Percentiles rank a stretch among this genome's conserved stretches.
Evolutionary conservation across 1,140 invertebrate species (phyloP).

Genomic region (Cydia fagiglandana): DNA sequence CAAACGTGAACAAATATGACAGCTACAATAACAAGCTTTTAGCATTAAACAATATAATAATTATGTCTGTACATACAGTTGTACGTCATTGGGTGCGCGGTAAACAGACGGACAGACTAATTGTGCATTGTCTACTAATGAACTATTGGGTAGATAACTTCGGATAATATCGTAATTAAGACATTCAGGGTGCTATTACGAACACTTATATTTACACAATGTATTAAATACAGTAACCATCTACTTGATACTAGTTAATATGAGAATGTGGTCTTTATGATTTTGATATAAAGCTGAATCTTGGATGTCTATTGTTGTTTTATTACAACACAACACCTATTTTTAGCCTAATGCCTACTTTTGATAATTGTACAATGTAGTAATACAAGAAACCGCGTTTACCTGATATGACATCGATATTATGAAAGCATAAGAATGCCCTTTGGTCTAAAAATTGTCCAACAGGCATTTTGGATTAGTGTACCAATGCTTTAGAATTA

Average conservation of each 20-base stretch:
- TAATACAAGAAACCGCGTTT: no score
- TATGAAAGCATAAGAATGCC: not conserved
- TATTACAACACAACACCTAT: no score
- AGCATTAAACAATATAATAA: conserved; percentile 30
- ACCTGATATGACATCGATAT: not conserved
- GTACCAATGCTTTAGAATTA: not conserved
- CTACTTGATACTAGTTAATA: not conserved
- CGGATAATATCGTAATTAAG: conserved; percentile 7
- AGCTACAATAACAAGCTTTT: conserved; percentile 23
- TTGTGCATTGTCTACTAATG: conserved; percentile 24
- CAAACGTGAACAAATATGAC: not conserved
- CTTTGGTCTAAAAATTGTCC: not conserved
- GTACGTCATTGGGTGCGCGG: conserved; percentile 3
- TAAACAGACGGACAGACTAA: conserved; percentile 16
- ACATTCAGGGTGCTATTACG: not conserved
- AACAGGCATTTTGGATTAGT: not conserved
- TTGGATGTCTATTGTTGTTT: no score
- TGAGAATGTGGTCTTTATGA: not conserved
- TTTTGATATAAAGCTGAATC: not conserved
- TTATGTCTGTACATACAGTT: not conserved
- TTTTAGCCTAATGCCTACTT: no score
- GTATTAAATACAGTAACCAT: not conserved
- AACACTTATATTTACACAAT: not conserved
- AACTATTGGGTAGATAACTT: conserved; percentile 20
- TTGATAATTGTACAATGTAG: no score